A percentile compares a stretch with the other conserved stretches of the same genome.
Conservation (phyloP, 2,888 invertebrate genomes). For the Agriopis aurantiaria region DNA sequence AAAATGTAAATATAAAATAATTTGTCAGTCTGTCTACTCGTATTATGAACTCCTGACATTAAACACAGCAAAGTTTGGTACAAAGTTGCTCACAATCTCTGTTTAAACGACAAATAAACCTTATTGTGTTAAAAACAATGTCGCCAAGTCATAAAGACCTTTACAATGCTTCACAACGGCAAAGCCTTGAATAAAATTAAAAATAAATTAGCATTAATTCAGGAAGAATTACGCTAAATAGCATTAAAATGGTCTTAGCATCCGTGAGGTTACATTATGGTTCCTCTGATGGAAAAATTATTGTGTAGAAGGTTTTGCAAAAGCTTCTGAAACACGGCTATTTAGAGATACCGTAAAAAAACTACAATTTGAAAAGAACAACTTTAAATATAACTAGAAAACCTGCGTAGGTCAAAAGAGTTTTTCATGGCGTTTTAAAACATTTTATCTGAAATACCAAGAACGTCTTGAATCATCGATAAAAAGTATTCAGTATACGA, state of each 20-base stretch:
- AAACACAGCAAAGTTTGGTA: conserved; percentile 3
- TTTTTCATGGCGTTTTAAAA: neutral
- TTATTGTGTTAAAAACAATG: conserved; percentile 33
- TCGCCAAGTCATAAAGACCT: conserved; percentile 22
- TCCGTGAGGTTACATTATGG: conserved; percentile 17
- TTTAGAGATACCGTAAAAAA: neutral
- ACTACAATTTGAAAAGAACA: neutral
- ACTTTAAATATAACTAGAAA: neutral
- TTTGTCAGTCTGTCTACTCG: neutral
- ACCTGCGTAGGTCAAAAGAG: neutral
- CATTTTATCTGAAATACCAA: neutral
- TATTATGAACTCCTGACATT: neutral
- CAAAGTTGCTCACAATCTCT: conserved; percentile 7
- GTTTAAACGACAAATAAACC: conserved; percentile 12
- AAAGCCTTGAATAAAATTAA: conserved; percentile 33
- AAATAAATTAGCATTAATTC: conserved; percentile 31
- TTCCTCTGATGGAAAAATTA: conserved; percentile 17
- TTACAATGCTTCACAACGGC: conserved; percentile 12
- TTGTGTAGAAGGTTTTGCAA: conserved; percentile 7
- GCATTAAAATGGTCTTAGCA: conserved; percentile 22
- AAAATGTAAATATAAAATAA: neutral
- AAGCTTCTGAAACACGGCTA: neutral
- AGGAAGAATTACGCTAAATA: conserved; percentile 25
- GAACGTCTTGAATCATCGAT: neutral
- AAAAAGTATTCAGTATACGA: neutral